Evolutionary conservation across 2,888 invertebrate species (phyloP), one percentile per base, ranked within the genome.

Genomic region (Idaea biselata): DNA sequence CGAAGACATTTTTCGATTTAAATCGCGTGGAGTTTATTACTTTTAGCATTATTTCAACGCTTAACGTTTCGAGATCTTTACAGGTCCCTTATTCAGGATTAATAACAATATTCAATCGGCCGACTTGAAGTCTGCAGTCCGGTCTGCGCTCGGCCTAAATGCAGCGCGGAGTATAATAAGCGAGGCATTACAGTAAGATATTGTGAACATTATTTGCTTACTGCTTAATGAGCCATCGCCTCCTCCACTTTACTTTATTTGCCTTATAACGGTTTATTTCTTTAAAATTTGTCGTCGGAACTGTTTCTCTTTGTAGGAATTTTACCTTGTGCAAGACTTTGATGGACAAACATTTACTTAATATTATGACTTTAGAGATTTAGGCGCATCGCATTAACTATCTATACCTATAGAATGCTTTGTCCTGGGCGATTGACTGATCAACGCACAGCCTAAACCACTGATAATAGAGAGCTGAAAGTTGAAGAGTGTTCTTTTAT

Each of bases 141-240:
- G 56, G 62, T 57, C 63, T 66, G 11, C 14, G 18, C 67, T 63
- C 62, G 63, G 61, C 59, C 59, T 65, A 64, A 66, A 64, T 61
- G 62, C 64, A 62, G 63, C 65, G 55, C 58, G 58, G 61, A 60
- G 59, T 62, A 63, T 68, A 71, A 69, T 61, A 69, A 62, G 60
- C 58, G 62, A 63, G 63, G 58, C 63, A 66, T 67, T 67, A 63
- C 64, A 53, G 54, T 66, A 61, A 68, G 67, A 64, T 67, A 67
- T 59, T 60, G 64, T 63, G 60, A 63, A 53, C 63, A 60, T 68
- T 69, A 71, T 68, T 69, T 66, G 67, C 62, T 65, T 64, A 63
- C 66, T 63, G 70, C 65, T 62, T 68, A 72, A 70, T 72, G 69
- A 71, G 63, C 58, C 66, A 53, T 5, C 63, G 63, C 17, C 62